Percentiles rank a stretch among this genome's conserved stretches.
Evolutionary conservation across 2,888 invertebrate genomes (phyloP).

Genomic region (Smittia aterrima): DNA sequence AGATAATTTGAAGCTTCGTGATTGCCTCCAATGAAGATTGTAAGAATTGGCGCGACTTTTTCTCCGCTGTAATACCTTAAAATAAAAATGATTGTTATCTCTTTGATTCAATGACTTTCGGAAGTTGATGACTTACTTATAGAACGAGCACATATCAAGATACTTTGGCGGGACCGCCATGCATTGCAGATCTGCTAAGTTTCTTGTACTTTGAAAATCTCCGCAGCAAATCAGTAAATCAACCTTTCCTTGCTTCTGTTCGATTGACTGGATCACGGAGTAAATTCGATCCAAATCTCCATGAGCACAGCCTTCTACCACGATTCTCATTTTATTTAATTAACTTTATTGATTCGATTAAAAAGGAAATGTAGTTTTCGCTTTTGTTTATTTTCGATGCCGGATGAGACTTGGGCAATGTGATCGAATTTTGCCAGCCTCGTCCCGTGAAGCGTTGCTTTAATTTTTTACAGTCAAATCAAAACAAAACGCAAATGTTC

Average conservation of each 20-base stretch:
- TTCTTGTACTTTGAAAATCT: constrained; percentile 95
- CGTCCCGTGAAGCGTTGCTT: not conserved
- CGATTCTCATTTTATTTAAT: constrained; percentile 71
- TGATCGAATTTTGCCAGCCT: not conserved
- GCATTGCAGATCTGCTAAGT: constrained; percentile 79
- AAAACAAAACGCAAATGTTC: too few species aligned
- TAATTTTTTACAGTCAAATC: not conserved
- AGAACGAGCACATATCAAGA: constrained; percentile 83
- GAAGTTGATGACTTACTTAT: constrained; percentile 69
- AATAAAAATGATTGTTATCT: constrained; percentile 44
- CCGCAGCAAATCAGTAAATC: constrained; percentile 96
- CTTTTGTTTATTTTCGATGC: not conserved
- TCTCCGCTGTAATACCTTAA: constrained; percentile 91
- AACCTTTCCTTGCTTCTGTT: constrained; percentile 73
- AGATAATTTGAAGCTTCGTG: constrained; percentile 98
- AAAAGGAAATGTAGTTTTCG: not conserved
- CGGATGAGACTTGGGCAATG: not conserved
- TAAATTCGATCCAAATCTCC: constrained; percentile 97
- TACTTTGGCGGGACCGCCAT: constrained; percentile 97
- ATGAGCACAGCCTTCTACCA: constrained; percentile 96
- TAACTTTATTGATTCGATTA: not conserved
- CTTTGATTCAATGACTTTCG: not conserved
- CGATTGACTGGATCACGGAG: constrained; percentile 72
- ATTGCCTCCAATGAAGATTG: constrained; percentile 97
- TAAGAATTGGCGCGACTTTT: constrained; percentile 82